Evolutionary conservation across 2,797 vertebrate genomes (phyloP).

Genomic region (Discoglossus pictus): DNA sequence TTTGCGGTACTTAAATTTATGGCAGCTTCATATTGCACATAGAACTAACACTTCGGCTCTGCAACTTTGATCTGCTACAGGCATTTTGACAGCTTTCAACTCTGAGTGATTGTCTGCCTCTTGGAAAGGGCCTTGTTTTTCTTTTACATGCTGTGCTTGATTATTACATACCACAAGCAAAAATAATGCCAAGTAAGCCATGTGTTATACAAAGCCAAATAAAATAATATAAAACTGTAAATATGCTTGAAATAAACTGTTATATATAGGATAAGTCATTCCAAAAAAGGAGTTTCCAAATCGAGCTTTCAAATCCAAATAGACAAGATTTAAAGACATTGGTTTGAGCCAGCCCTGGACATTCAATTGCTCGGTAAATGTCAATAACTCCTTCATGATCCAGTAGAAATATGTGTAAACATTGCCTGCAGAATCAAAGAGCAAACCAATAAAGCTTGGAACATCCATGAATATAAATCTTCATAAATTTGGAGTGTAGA

Average conservation of each 20-base stretch:
- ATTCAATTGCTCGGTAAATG: no score
- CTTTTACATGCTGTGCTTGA: conserved; percentile 48
- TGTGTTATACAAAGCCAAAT: conserved; percentile 44
- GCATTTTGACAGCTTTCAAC: conserved; percentile 47
- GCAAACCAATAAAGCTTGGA: no score
- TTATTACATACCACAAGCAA: conserved; percentile 50
- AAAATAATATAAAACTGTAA: conserved; percentile 24
- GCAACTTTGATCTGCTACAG: conserved; percentile 45
- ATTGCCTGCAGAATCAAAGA: no score
- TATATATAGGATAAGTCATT: no score
- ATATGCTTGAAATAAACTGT: conserved; percentile 25
- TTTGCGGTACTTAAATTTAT: background rate
- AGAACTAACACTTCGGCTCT: conserved; percentile 23
- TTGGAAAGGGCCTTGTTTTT: conserved; percentile 44
- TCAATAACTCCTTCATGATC: no score
- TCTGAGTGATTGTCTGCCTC: conserved; percentile 43
- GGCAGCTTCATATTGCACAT: conserved; percentile 28
- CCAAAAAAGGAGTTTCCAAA: no score
- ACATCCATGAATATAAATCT: no score
- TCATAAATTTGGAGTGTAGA: no score
- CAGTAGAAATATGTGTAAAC: no score
- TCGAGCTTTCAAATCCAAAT: no score
- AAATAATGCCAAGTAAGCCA: conserved; percentile 48
- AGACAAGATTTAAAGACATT: no score
- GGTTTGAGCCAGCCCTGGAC: no score